Conservation (phyloP, 2,888 invertebrate species). For the Pherbina coryleti region DNA sequence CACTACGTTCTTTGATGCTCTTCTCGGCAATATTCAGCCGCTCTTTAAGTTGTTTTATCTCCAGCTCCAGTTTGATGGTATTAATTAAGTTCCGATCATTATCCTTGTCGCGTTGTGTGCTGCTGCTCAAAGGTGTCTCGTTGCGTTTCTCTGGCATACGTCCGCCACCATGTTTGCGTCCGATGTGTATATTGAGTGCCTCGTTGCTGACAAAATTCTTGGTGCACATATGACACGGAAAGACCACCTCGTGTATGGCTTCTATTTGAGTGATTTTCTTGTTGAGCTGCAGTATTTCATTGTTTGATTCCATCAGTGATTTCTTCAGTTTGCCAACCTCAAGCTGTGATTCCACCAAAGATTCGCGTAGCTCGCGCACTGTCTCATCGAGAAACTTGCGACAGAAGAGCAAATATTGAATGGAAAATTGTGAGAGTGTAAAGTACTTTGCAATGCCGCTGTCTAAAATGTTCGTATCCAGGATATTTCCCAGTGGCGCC, state of each 20-base stretch:
- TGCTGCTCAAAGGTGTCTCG: slow-evolving; percentile 36
- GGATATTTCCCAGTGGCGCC: slow-evolving; percentile 62
- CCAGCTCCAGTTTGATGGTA: slow-evolving; percentile 75
- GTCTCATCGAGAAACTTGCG: slow-evolving; percentile 67
- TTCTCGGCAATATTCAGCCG: slow-evolving; percentile 74
- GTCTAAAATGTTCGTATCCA: slow-evolving; percentile 66
- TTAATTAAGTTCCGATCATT: slow-evolving; percentile 71
- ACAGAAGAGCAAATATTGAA: slow-evolving; percentile 67
- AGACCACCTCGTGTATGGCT: slow-evolving; percentile 65
- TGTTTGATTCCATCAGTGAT: slow-evolving; percentile 58
- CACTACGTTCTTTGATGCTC: slow-evolving; percentile 66
- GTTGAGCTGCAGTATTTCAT: slow-evolving; percentile 63
- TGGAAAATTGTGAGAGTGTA: slow-evolving; percentile 63
- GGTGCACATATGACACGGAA: slow-evolving; percentile 66
- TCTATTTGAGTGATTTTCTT: slow-evolving; percentile 66
- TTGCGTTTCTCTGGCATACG: not conserved
- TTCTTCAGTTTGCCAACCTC: slow-evolving; percentile 60
- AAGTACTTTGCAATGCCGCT: slow-evolving; percentile 69
- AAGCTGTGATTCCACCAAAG: slow-evolving; percentile 55
- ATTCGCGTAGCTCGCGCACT: slow-evolving; percentile 58
- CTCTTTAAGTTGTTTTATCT: slow-evolving; percentile 76
- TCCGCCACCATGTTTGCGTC: slow-evolving; percentile 57
- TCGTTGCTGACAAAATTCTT: slow-evolving; percentile 69
- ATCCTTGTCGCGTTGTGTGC: slow-evolving; percentile 50
- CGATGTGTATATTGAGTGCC: slow-evolving; percentile 65